Evolutionary conservation across 2,888 invertebrate species (phyloP), one percentile per base, ranked within the genome.

Genomic region (Nemurella pictetii): DNA sequence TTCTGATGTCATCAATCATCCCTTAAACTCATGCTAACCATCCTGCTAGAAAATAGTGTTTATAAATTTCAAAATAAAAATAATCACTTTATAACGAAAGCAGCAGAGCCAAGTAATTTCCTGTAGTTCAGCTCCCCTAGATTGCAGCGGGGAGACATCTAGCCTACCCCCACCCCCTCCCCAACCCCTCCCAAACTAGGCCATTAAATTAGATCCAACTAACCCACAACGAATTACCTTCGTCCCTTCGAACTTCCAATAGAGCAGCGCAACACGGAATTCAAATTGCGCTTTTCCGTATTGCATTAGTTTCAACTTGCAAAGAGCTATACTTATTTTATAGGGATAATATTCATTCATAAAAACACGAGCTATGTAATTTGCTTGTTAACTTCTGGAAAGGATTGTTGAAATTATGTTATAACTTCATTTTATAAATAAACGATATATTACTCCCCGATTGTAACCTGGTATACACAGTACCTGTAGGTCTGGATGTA

Each of bases 181-280:
- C n/a, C n/a, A n/a, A n/a, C n/a, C 74, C 74, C 74, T n/a, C 9
- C 74, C n/a, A 30, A 27, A 30, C 9, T 28, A 78, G 15, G n/a
- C 30, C 78, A 78, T 78, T 78, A 78, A 78, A 78, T 78, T 78
- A 78, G 78, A 28, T n/a, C 78, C 9, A 78, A 78, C 78, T 78
- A 3, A 78, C 30, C 78, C 12, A 27, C 75, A 27, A 73, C 73
- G 25, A 73, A 77, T 77, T 27, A 77, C 25, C 32, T 5, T 32
- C 32, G 32, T 32, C 32, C 32, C 32, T 32, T 28, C 30, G 5
- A 25, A 5, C 78, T 78, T 78, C 78, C 30, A 78, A 78, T 78
- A 78, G 28, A 29, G 30, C 5, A 12, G 30, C 5, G 27, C 26
- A 78, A 78, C 78, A 78, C 78, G 78, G 78, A 30, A 28, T 78